Conservation (phyloP, 1,140 invertebrate genomes). For the Drosophila bocki region DNA sequence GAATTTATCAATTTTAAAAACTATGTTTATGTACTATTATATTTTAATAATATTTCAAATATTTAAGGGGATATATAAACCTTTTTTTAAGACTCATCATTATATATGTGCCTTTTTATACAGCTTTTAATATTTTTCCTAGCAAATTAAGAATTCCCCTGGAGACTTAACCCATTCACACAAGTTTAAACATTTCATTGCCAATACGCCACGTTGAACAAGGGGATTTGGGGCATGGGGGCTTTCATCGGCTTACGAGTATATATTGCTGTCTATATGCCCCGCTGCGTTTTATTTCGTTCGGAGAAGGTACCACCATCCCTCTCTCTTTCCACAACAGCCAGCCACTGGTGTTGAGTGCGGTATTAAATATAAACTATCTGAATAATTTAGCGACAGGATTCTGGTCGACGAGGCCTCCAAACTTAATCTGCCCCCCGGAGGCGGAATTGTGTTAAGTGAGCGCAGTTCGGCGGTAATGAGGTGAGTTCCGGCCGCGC, state of each 20-base stretch:
- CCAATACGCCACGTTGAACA: slow-evolving; percentile 49
- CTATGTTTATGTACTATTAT: neutral
- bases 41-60: neutral
- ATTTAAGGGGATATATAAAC: neutral
- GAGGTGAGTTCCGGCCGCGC: slow-evolving; percentile 31
- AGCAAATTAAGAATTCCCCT: slow-evolving; percentile 5
- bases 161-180: slow-evolving; percentile 29
- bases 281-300: slow-evolving; percentile 40
- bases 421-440: slow-evolving; percentile 38
- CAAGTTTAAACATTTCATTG: slow-evolving; percentile 42
- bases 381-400: slow-evolving; percentile 55
- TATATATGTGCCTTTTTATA: neutral
- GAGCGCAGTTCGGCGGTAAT: slow-evolving; percentile 23
- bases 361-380: slow-evolving; percentile 52
- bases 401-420: slow-evolving; percentile 17
- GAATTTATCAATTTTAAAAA: neutral
- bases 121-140: neutral
- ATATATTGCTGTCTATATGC: slow-evolving; percentile 33
- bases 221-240: neutral
- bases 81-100: neutral
- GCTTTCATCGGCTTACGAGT: slow-evolving; percentile 19
- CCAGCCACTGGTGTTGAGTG: neutral
- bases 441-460: slow-evolving; percentile 38
- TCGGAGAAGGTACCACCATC: neutral
- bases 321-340: too few species aligned